Conservation (phyloP, 2,113 vertebrate species). For the Corythaixoides concolor region DNA sequence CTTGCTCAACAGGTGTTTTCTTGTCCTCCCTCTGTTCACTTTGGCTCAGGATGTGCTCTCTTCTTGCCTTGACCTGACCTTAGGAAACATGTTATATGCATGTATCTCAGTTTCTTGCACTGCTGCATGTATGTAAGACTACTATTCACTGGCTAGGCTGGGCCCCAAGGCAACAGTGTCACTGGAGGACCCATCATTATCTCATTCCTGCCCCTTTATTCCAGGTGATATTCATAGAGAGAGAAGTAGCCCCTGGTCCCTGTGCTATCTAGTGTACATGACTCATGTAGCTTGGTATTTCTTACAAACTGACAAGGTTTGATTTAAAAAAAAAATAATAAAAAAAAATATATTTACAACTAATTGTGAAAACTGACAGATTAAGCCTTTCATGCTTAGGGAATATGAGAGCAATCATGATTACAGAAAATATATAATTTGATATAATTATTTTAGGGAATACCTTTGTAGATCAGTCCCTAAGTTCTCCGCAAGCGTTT, state of each 20-base stretch:
- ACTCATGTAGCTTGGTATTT: background rate
- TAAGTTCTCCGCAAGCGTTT: background rate
- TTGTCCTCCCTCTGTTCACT: background rate
- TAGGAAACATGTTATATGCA: background rate
- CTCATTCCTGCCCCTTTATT: background rate
- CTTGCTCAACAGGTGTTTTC: background rate
- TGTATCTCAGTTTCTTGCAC: background rate
- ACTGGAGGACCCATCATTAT: background rate
- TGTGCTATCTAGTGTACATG: background rate
- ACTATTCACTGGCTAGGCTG: background rate
- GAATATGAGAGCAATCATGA: background rate
- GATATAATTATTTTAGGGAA: background rate
- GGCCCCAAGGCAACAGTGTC: background rate
- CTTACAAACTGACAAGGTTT: background rate
- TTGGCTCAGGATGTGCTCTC: background rate
- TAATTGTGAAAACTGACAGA: background rate
- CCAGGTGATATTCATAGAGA: background rate
- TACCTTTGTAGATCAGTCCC: background rate
- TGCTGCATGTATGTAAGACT: background rate
- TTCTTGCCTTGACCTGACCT: background rate
- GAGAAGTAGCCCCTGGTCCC: background rate
- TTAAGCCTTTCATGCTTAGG: background rate
- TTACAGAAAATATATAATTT: background rate
- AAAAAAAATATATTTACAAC: background rate
- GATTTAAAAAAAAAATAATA: background rate